Percentiles rank a stretch among this genome's conserved stretches.
These are phyloP conservation scores for Cetoscarus ocellatus DNA, from an alignment of 2,797 vertebrate species.

Conservation along the genomic window DNA sequence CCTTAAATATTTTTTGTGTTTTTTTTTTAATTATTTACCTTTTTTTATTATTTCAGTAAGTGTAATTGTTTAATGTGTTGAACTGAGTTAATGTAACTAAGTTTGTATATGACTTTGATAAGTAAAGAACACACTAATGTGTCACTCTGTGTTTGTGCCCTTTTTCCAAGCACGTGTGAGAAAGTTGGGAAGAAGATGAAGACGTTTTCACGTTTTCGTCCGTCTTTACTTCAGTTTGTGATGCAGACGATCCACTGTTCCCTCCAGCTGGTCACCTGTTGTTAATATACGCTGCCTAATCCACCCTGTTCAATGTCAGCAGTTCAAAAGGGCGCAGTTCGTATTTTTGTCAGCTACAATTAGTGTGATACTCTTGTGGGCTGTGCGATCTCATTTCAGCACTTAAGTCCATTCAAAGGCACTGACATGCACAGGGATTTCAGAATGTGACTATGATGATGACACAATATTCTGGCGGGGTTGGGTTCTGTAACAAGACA, in stretches of 20 bases:
- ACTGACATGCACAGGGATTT: slow-evolving; percentile 58
- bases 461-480: slow-evolving; percentile 48
- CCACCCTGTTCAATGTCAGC: slow-evolving; percentile 92
- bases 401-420: slow-evolving; percentile 68
- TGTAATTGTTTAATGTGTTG: slow-evolving; percentile 38
- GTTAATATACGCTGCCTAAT: slow-evolving; percentile 92
- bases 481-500: slow-evolving; percentile 23
- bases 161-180: neutral
- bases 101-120: slow-evolving; percentile 63
- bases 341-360: slow-evolving; percentile 95
- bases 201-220: slow-evolving; percentile 25
- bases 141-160: neutral
- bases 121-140: slow-evolving; percentile 60
- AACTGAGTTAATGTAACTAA: slow-evolving; percentile 40
- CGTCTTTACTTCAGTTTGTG: slow-evolving; percentile 25
- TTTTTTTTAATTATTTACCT: slow-evolving; percentile 41
- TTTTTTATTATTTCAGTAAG: slow-evolving; percentile 44
- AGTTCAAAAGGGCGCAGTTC: slow-evolving; percentile 91
- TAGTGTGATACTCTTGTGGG: slow-evolving; percentile 88
- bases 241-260: slow-evolving; percentile 52
- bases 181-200: slow-evolving; percentile 12
- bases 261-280: slow-evolving; percentile 88
- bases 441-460: slow-evolving; percentile 48
- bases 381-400: slow-evolving; percentile 90
- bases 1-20: slow-evolving; percentile 42